These are phyloP conservation scores for Cotesia chilonis DNA, from an alignment of 1,140 invertebrate genomes.

Conservation along the genomic window DNA sequence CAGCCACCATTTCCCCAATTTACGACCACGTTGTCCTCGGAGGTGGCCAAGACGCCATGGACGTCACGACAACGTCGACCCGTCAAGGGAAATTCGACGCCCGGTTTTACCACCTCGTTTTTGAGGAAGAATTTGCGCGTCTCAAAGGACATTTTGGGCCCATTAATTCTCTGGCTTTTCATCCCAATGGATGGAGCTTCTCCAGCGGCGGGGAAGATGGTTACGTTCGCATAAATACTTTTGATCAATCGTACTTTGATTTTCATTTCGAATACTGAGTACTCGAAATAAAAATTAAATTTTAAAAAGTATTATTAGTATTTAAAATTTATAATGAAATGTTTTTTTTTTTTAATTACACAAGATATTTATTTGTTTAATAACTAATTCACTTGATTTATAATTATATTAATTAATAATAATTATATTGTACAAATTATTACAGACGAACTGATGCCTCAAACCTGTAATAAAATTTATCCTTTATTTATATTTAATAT, in stretches of 20 bases:
- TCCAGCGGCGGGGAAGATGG: slow-evolving; percentile 98
- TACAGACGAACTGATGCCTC: slow-evolving; percentile 62
- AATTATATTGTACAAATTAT: slow-evolving; percentile 65
- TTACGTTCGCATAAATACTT: slow-evolving; percentile 94
- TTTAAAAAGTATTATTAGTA: not conserved
- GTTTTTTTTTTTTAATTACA: slow-evolving; percentile 39
- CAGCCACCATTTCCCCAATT: slow-evolving; percentile 93
- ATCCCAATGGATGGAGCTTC: slow-evolving; percentile 97
- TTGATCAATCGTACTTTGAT: slow-evolving; percentile 96
- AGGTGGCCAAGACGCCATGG: slow-evolving; percentile 98
- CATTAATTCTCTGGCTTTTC: slow-evolving; percentile 98
- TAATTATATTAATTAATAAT: slow-evolving; percentile 35
- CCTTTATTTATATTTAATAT: slow-evolving; percentile 41
- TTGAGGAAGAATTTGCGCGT: slow-evolving; percentile 98
- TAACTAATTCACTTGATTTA: slow-evolving; percentile 9
- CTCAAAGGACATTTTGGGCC: slow-evolving; percentile 99
- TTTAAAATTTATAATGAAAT: not conserved
- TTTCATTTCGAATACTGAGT: slow-evolving; percentile 92
- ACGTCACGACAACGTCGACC: slow-evolving; percentile 96
- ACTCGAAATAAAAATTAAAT: not conserved
- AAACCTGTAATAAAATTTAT: slow-evolving; percentile 51
- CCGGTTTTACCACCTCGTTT: slow-evolving; percentile 97
- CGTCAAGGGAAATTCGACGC: slow-evolving; percentile 98
- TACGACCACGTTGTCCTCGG: slow-evolving; percentile 94
- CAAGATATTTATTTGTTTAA: no score